Evolutionary conservation across 1,140 invertebrate genomes (phyloP).

Genomic region (Eciton burchellii): DNA sequence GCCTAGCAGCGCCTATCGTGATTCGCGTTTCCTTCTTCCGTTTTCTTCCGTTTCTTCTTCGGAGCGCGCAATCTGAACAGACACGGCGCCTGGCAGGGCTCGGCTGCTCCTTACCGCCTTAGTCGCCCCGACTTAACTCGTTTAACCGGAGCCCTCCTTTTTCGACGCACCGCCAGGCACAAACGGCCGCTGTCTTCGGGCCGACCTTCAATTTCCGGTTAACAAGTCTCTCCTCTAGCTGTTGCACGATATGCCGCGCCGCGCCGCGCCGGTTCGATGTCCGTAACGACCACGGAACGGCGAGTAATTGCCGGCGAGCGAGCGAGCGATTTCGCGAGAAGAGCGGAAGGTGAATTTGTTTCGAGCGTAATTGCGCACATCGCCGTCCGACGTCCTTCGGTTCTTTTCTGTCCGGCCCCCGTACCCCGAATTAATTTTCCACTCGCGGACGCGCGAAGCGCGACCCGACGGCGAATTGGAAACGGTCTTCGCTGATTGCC

Average conservation of each 20-base stretch:
- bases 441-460: slow-evolving; percentile 6
- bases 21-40: slow-evolving; percentile 64
- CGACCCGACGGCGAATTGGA: slow-evolving; percentile 15
- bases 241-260: slow-evolving; percentile 47
- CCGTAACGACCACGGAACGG: slow-evolving; percentile 59
- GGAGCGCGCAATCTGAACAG: slow-evolving; percentile 61
- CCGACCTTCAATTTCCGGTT: slow-evolving; percentile 75
- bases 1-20: slow-evolving; percentile 66
- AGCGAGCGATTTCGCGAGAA: slow-evolving; percentile 51
- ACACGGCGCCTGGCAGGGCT: slow-evolving; percentile 68
- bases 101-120: slow-evolving; percentile 57
- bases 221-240: slow-evolving; percentile 38
- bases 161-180: slow-evolving; percentile 70
- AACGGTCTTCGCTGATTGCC: slow-evolving; percentile 38
- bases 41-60: slow-evolving; percentile 50
- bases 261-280: slow-evolving; percentile 32
- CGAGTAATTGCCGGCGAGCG: slow-evolving; percentile 51
- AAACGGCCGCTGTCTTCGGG: slow-evolving; percentile 50
- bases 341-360: slow-evolving; percentile 61
- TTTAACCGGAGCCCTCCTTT: slow-evolving; percentile 71
- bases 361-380: slow-evolving; percentile 65
- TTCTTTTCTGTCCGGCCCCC: background rate
- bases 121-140: slow-evolving; percentile 69
- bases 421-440: slow-evolving; percentile 32
- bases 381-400: slow-evolving; percentile 25